phyloP scores from a whole-genome alignment of 1,140 invertebrate species.

The Triops longicaudatus region DNA sequence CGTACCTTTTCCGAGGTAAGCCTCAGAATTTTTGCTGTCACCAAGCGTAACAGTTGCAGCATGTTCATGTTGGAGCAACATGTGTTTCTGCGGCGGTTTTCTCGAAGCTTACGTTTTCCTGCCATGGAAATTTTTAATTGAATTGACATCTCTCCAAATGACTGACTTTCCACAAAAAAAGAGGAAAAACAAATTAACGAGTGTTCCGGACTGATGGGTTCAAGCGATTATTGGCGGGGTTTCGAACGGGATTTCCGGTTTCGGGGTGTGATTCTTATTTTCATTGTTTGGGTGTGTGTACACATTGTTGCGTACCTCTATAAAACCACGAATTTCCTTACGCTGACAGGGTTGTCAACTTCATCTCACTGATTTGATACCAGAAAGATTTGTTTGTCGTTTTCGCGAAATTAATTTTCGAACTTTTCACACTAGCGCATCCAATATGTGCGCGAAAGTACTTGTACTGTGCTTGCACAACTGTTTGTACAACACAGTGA shows the following conservation, averaged over 20 bases:
- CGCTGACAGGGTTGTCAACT: too few species aligned
- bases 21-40: too few species aligned
- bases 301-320: not conserved
- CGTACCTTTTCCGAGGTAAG: too few species aligned
- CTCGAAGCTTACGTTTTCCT: not conserved
- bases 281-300: not conserved
- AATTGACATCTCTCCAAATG: not conserved
- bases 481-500: too few species aligned
- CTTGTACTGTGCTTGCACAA: too few species aligned
- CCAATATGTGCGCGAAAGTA: too few species aligned
- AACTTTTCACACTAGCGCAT: too few species aligned
- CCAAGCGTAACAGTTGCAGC: not conserved
- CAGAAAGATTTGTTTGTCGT: too few species aligned
- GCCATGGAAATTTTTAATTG: conserved; percentile 3
- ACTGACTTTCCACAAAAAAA: not conserved
- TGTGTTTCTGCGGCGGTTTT: not conserved
- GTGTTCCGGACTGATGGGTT: not conserved
- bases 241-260: conserved; percentile 3
- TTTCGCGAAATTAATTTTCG: too few species aligned
- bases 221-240: not conserved
- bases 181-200: not conserved
- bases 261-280: not conserved
- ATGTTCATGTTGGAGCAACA: not conserved
- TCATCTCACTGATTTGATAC: too few species aligned
- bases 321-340: too few species aligned